A percentile compares a stretch with the other conserved stretches of the same genome.
These are phyloP conservation scores for Eudyptes chrysolophus DNA, from an alignment of 2,113 vertebrate species.

Conservation along the genomic window DNA sequence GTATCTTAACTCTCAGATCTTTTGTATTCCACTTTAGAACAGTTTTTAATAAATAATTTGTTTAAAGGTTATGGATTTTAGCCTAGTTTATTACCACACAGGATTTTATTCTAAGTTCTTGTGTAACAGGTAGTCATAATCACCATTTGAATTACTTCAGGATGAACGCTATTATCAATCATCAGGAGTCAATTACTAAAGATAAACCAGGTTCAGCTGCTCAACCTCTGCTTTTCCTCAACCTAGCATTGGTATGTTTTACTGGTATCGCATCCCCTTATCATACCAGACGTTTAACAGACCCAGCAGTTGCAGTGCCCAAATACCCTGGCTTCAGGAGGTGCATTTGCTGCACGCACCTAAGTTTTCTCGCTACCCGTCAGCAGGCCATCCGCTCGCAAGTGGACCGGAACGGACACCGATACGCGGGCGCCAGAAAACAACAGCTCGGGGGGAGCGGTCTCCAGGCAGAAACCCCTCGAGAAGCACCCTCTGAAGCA, in stretches of 20 bases:
- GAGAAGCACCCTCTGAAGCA: fast-evolving
- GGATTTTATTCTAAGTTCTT: not conserved
- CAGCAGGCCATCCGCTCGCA: fast-evolving
- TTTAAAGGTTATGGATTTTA: not conserved
- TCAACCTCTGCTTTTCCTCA: not conserved
- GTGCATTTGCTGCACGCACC: fast-evolving
- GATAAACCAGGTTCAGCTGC: not conserved
- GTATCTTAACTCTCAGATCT: not conserved
- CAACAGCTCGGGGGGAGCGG: fast-evolving
- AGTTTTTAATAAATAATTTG: not conserved
- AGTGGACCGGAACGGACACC: fast-evolving
- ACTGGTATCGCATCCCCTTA: fast-evolving
- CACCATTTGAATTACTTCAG: not conserved
- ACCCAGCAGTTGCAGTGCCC: not conserved
- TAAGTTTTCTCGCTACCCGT: fast-evolving
- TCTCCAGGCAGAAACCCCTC: not conserved
- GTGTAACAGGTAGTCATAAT: not conserved
- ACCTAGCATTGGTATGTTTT: fast-evolving
- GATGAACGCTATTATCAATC: not conserved
- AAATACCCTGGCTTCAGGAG: fast-evolving
- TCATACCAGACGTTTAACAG: fast-evolving
- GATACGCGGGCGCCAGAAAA: not conserved
- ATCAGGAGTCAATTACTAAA: not conserved
- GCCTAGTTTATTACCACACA: not conserved
- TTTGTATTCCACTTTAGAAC: not conserved